Evolutionary conservation across 1,140 invertebrate genomes (phyloP), one percentile per base, ranked within the genome.

Genomic region (Ditylenchus dipsaci): DNA sequence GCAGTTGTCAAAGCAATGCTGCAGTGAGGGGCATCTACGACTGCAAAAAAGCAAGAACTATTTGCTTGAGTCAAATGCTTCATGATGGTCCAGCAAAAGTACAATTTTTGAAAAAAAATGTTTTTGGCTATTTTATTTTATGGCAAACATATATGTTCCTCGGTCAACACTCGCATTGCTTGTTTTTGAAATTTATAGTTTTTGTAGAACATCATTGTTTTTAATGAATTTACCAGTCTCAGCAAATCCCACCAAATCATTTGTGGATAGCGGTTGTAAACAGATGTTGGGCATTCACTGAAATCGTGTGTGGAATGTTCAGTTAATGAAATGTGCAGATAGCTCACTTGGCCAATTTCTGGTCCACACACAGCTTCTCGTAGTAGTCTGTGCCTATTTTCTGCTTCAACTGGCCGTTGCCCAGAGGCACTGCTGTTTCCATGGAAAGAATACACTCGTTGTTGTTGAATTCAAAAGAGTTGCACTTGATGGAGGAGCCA

Each of bases 181-280:
- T n/a, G n/a, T n/a, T n/a, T n/a, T n/a, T n/a, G n/a, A n/a, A n/a
- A n/a, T n/a, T n/a, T n/a, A n/a, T n/a, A n/a, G n/a, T n/a, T n/a
- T n/a, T n/a, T n/a, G n/a, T n/a, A n/a, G n/a, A n/a, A n/a, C n/a
- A n/a, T n/a, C n/a, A n/a, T n/a, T n/a, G n/a, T n/a, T n/a, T n/a
- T n/a, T n/a, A n/a, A n/a, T n/a, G 11, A 38, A 38, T 38, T 38
- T 38, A 38, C 33, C 33, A 38, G 80, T 82, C 64, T 82, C 80
- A 0, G 80, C 80, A 61, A 82, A 82, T 21, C 80, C 80, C 21
- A 82, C 80, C 1, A 82, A 49, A 82, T 82, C 80, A 82, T 81
- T 68, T 81, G 79, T n/a, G 79, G 79, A 63, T 75, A 80, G 9
- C 79, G 68, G 49, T 68, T 71, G 67, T 78, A 81, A 17, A 78